Evolutionary conservation across 1,140 invertebrate species (phyloP), one percentile per base, ranked within the genome.

Genomic region (Drosophila eugracilis): DNA sequence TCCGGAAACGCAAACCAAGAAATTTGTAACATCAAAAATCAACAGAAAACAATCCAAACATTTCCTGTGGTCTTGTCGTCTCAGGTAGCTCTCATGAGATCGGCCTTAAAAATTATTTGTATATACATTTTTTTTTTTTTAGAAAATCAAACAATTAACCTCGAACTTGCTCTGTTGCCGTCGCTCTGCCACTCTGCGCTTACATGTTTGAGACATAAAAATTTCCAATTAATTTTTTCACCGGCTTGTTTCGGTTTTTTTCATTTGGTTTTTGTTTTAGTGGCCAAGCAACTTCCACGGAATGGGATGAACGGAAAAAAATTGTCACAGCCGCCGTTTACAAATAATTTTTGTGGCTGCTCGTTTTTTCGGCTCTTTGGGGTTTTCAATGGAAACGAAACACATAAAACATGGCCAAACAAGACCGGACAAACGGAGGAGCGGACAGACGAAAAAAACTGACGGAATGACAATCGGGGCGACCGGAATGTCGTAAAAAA

Each of bases 111-210:
- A 84, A 73, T 74, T 60, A 48, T 54, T 79, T 69, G 60, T 81
- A 41, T n/a, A n/a, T n/a, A n/a, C n/a, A n/a, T n/a, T n/a, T n/a
- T n/a, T 65, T 81, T 75, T 72, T 86, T 86, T 77, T 86, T 86
- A 88, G 83, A 86, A 86, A 86, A 86, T 86, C 81, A 85, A 85
- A 85, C 81, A 86, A 86, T 86, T 86, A 88, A 86, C 81, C 81
- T 88, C 81, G 83, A 86, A 88, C 78, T 81, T 81, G 81, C 60
- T n/a, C n/a, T 67, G 58, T 44, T 48, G 42, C 50, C 62, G 59
- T n/a, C 47, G 21, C 10, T n/a, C n/a, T 45, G 45, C 30, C 37
- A 28, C 70, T 53, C 55, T 42, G 70, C 49, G 81, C 81, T 85
- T 86, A 85, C 80, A 85, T 85, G 83, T 86, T 85, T 83, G 83